These are phyloP conservation scores for Corydoras sp. DNA, from an alignment of 2,113 vertebrate species.

Conservation along the genomic window DNA sequence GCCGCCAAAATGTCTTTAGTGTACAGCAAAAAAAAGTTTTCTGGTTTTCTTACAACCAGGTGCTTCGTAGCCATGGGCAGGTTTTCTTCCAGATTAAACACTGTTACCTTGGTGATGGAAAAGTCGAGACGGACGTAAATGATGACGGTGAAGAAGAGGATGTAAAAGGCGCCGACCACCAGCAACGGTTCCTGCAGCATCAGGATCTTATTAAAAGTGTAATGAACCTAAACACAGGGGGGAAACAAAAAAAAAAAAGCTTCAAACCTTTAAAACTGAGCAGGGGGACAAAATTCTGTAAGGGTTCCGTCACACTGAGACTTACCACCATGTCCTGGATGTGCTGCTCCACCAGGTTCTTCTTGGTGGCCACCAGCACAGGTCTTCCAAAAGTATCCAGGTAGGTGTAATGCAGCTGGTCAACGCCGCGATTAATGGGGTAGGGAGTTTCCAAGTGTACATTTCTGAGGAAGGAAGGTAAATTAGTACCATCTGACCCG, in stretches of 20 bases:
- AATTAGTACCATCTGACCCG: neutral
- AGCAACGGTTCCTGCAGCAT: slow-evolving; percentile 97
- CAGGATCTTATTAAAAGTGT: slow-evolving; percentile 93
- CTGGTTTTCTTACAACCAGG: no score
- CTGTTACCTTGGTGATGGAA: slow-evolving; percentile 93
- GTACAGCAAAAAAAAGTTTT: no score
- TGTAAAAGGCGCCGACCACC: slow-evolving; percentile 93
- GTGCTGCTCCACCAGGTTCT: slow-evolving; percentile 93
- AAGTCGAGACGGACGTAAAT: slow-evolving; percentile 94
- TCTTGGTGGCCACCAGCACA: slow-evolving; percentile 88
- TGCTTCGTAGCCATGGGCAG: no score
- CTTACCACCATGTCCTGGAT: slow-evolving; percentile 96
- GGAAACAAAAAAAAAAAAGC: no score
- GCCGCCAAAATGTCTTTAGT: no score
- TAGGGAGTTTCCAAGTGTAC: slow-evolving; percentile 92
- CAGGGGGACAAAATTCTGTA: no score
- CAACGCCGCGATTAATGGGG: slow-evolving; percentile 74
- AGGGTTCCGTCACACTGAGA: neutral
- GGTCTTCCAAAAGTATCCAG: slow-evolving; percentile 95
- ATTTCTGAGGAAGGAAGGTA: slow-evolving; percentile 64
- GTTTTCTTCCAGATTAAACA: neutral
- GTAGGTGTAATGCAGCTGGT: slow-evolving; percentile 93
- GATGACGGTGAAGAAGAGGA: slow-evolving; percentile 96
- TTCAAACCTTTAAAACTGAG: no score
- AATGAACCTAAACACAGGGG: slow-evolving; percentile 75